These are phyloP conservation scores for Brachionus plicatilis DNA, from an alignment of 1,140 invertebrate genomes.

Conservation along the genomic window DNA sequence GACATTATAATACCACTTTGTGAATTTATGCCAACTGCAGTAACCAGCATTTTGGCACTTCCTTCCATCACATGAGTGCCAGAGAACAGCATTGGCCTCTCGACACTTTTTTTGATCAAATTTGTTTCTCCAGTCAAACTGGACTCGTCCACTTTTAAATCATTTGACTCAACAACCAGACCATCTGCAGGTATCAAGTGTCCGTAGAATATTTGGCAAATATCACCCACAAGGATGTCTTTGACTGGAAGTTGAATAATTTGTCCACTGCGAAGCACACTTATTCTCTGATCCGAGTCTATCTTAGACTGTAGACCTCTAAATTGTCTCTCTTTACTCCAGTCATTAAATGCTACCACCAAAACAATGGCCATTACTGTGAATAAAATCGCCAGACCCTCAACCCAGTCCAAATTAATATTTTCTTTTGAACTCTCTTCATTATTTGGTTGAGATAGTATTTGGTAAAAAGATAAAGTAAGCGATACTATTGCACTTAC, in stretches of 20 bases:
- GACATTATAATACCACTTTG: slow-evolving; percentile 99
- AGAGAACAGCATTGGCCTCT: slow-evolving; percentile 84
- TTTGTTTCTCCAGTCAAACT: slow-evolving; percentile 98
- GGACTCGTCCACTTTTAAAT: slow-evolving; percentile 96
- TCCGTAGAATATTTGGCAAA: slow-evolving; percentile 73
- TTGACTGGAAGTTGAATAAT: slow-evolving; percentile 89
- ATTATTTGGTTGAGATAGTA: background rate
- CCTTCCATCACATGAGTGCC: slow-evolving; percentile 99
- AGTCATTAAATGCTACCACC: slow-evolving; percentile 98
- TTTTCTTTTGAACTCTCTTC: background rate
- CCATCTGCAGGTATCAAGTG: slow-evolving; percentile 96
- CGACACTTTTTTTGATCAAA: slow-evolving; percentile 93
- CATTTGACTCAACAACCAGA: slow-evolving; percentile 94
- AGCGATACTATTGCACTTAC: slow-evolving; percentile 54
- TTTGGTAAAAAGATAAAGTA: slow-evolving; percentile 53
- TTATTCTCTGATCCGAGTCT: slow-evolving; percentile 97
- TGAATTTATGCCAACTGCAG: slow-evolving; percentile 95
- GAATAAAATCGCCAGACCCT: slow-evolving; percentile 91
- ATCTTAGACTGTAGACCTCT: slow-evolving; percentile 91
- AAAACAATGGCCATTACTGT: slow-evolving; percentile 95
- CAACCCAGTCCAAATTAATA: slow-evolving; percentile 69
- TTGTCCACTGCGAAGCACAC: slow-evolving; percentile 83
- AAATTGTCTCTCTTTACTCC: slow-evolving; percentile 96
- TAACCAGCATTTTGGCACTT: slow-evolving; percentile 96
- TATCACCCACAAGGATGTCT: slow-evolving; percentile 96